These are phyloP conservation scores for Harpegnathos saltator DNA, from an alignment of 1,140 invertebrate species.

Conservation along the genomic window DNA sequence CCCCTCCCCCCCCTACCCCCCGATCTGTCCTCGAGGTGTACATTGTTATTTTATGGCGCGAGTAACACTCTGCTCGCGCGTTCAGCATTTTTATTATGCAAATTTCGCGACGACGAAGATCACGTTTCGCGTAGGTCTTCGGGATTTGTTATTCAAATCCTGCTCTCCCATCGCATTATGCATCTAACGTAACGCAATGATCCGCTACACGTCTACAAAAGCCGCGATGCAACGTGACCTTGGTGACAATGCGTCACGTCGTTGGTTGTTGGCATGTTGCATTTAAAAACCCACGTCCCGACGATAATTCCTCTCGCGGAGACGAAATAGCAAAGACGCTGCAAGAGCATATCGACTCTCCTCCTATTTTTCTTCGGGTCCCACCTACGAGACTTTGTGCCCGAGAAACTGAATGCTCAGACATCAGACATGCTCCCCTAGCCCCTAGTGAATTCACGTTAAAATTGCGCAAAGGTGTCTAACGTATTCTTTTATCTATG, in stretches of 20 bases:
- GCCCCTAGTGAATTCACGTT: too few relatives aligned
- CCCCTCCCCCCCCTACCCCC: too few relatives aligned
- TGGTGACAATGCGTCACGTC: slow-evolving; percentile 22
- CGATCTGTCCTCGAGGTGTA: too few relatives aligned
- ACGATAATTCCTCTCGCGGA: too few relatives aligned
- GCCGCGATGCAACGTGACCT: slow-evolving; percentile 24
- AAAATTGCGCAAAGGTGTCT: too few relatives aligned
- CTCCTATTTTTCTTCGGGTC: too few relatives aligned
- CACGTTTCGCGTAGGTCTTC: not conserved
- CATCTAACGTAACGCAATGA: not conserved
- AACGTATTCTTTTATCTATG: too few relatives aligned
- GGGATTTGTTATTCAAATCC: slow-evolving; percentile 72
- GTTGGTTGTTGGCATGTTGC: slow-evolving; percentile 24
- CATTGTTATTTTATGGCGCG: too few relatives aligned
- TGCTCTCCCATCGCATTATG: slow-evolving; percentile 7
- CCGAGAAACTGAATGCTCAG: too few relatives aligned
- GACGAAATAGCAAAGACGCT: not conserved
- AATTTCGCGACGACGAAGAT: not conserved
- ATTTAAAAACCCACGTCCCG: not conserved
- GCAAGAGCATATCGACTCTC: not conserved
- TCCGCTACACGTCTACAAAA: slow-evolving; percentile 31
- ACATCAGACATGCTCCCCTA: too few relatives aligned
- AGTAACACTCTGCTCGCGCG: too few relatives aligned
- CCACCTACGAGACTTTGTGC: too few relatives aligned
- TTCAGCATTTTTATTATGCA: not conserved